phyloP scores from a whole-genome alignment of 2,888 invertebrate genomes.

The Hyalella azteca region DNA sequence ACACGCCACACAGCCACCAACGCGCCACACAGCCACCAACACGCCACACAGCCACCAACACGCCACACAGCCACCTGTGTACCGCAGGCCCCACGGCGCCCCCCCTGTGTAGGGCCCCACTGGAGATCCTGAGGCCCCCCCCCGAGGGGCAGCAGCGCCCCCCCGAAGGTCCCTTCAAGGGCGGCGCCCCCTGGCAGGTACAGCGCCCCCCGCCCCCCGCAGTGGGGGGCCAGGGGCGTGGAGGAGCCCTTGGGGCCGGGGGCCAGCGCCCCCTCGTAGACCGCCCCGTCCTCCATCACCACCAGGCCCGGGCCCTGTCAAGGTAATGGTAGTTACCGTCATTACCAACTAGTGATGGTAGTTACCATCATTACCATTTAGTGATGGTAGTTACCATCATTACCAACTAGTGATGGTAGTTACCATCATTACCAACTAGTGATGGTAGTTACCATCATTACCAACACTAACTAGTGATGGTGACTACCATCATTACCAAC shows the following conservation, averaged over 20 bases:
- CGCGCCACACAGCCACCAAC: neutral
- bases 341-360: neutral
- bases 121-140: neutral
- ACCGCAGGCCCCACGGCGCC: neutral
- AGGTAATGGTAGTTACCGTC: neutral
- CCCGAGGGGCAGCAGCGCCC: neutral
- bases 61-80: neutral
- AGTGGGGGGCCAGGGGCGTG: constrained; percentile 58
- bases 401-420: too few relatives aligned
- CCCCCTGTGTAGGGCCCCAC: neutral
- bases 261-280: constrained; percentile 87
- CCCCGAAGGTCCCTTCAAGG: neutral
- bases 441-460: too few relatives aligned
- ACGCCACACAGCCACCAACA: neutral
- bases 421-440: too few relatives aligned
- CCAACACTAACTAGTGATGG: too few relatives aligned
- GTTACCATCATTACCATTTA: too few relatives aligned
- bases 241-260: constrained; percentile 82
- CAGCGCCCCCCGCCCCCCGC: neutral
- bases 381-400: too few relatives aligned
- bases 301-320: constrained; percentile 81
- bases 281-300: constrained; percentile 85
- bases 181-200: neutral
- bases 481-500: too few relatives aligned
- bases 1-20: neutral